Evolutionary conservation across 2,113 vertebrate species (phyloP).

Genomic region (Rana temporaria): DNA sequence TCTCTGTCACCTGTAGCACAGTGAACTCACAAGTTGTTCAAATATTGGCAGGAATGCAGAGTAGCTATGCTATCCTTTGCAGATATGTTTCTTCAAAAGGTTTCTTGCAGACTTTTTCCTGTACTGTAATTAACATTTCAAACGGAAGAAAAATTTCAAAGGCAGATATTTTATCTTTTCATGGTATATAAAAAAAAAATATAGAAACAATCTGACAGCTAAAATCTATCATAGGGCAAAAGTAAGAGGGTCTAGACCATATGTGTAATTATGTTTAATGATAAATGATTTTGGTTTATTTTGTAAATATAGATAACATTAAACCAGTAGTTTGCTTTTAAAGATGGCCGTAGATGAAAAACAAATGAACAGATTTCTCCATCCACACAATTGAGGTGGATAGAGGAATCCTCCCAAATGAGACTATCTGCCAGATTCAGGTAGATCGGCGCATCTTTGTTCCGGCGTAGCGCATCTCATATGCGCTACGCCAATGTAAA

Average conservation of each 20-base stretch:
- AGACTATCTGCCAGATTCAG: no score
- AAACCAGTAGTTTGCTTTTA: no score
- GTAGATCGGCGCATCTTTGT: no score
- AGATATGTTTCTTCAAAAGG: constrained; percentile 22
- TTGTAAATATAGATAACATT: not conserved
- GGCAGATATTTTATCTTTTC: constrained; percentile 28
- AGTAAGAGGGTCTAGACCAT: no score
- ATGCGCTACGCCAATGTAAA: no score
- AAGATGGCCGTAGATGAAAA: no score
- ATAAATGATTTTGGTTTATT: not conserved
- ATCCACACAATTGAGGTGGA: no score
- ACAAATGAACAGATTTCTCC: no score
- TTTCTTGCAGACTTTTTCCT: not conserved
- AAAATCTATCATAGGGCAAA: no score
- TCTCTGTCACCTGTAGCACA: not conserved
- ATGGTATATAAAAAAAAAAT: not conserved
- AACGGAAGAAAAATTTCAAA: constrained; percentile 41
- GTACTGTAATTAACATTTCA: constrained; percentile 37
- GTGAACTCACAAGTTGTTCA: not conserved
- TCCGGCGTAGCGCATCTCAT: no score
- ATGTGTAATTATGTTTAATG: not conserved
- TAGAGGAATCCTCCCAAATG: no score
- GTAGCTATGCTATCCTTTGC: not conserved
- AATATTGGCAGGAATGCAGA: not conserved
- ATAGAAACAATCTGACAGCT: not conserved